Conservation (phyloP, 2,797 vertebrate species). For the Huso huso region DNA sequence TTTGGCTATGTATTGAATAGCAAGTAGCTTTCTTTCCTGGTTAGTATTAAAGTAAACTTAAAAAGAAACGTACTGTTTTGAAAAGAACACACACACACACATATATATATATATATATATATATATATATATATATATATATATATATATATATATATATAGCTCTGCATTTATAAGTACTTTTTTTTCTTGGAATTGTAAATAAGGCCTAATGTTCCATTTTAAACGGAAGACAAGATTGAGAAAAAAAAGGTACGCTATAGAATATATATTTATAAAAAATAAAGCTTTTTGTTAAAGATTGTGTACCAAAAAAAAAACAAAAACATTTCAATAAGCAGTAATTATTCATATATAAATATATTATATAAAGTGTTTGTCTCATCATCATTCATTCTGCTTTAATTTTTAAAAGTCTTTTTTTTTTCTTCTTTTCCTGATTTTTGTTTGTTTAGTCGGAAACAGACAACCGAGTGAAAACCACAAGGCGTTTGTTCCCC, state of each 20-base stretch:
- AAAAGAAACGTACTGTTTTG: too few species aligned
- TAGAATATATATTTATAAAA: constrained; percentile 39
- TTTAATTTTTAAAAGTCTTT: neutral
- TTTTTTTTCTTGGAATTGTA: neutral
- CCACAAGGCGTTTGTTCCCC: constrained; percentile 57
- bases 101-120: too few species aligned
- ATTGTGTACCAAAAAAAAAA: constrained; percentile 44
- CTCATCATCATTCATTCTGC: constrained; percentile 32
- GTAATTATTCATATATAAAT: constrained; percentile 42
- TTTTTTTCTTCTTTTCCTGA: neutral
- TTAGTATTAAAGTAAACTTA: too few species aligned
- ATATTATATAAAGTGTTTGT: constrained; percentile 47
- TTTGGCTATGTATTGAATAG: too few species aligned
- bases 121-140: too few species aligned
- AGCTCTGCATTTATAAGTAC: too few species aligned
- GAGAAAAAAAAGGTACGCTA: constrained; percentile 36
- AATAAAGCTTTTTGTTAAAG: constrained; percentile 50
- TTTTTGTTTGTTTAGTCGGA: constrained; percentile 53
- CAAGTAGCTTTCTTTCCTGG: too few species aligned
- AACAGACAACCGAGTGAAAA: constrained; percentile 72
- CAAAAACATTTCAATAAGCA: constrained; percentile 23
- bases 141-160: too few species aligned
- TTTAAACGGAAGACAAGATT: constrained; percentile 51
- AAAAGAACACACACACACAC: too few species aligned
- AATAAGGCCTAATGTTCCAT: constrained; percentile 13